Evolutionary conservation across 2,888 invertebrate species (phyloP), one percentile per base, ranked within the genome.

Genomic region (Lissonota sp.): DNA sequence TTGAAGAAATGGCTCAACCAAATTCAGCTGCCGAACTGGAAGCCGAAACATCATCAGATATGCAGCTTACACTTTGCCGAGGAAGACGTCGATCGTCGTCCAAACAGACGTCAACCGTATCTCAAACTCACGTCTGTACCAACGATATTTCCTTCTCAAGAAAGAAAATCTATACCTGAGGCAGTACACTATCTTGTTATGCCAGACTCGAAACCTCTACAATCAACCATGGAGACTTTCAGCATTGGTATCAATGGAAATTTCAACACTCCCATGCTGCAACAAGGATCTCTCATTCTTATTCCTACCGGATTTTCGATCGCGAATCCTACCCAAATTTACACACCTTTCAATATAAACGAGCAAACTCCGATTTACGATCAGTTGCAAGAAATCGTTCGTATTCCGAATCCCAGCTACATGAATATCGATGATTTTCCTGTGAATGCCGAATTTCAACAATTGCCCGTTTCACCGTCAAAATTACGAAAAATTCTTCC

Each of bases 101-200:
- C 67, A 1, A 40, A 76, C 37, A 51, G 53, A 39, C 72, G 58
- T 2, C 14, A 62, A 51, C 77, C 77, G 12, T 44, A 42, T 26
- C 69, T 88, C 1, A 87, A 87, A 46, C 55, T 80, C 2, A 64
- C 63, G 16, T 85, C 87, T 1, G 39, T 85, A 55, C 87, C 88
- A 1, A 79, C 83, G 5, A 87, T 87, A 37, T 87, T 88, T 73
- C 83, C 84, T 2, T 4, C 8, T 14, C 8, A 67, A 16, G 55
- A 37, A 6, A 14, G 7, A 16, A 10, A 57, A 7, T 6, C 6
- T 5, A 37, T 26, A 26, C 26, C 26, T 3, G 26, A 26, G 1
- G 3, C 26, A 3, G 26, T 26, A 26, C 26, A 26, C 26, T 26
- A 26, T 26, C 26, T 26, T 3, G 26, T 26, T 26, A 26, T 26